phyloP scores from a whole-genome alignment of 2,113 vertebrate genomes.

The Galbula dea region DNA sequence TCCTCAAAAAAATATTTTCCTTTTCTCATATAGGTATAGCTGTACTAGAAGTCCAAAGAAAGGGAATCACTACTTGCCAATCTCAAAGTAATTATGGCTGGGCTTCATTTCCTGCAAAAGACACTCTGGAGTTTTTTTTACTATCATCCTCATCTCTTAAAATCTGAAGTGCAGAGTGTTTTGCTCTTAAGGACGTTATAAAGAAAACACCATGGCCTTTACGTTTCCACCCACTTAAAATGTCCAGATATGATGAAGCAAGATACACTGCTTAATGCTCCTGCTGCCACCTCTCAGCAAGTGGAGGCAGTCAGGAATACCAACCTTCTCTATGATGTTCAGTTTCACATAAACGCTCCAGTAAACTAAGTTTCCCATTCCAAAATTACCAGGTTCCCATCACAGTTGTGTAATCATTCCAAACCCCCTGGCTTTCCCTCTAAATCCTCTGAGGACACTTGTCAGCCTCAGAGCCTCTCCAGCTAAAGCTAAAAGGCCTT shows the following conservation, averaged over 20 bases:
- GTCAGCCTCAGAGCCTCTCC: neutral
- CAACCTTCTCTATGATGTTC: fast-evolving
- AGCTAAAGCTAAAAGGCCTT: neutral
- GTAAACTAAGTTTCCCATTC: neutral
- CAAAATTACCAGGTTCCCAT: neutral
- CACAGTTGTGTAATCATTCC: neutral
- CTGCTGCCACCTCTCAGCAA: neutral
- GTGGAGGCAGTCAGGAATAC: neutral
- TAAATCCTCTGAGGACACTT: neutral
- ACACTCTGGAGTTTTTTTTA: neutral
- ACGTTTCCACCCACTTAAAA: neutral
- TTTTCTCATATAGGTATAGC: neutral
- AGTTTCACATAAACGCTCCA: neutral
- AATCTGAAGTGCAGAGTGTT: neutral
- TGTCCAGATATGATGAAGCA: neutral
- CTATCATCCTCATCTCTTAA: neutral
- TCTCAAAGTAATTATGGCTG: neutral
- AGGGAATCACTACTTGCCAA: neutral
- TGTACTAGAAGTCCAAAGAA: neutral
- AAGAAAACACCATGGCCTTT: neutral
- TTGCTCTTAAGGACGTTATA: neutral
- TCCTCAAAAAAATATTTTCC: neutral
- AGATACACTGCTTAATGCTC: neutral
- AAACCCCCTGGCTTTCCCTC: neutral
- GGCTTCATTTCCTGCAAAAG: neutral